Evolutionary conservation across 2,797 vertebrate species (phyloP), one percentile per base, ranked within the genome.

Genomic region (Acrocephalus scirpaceus): DNA sequence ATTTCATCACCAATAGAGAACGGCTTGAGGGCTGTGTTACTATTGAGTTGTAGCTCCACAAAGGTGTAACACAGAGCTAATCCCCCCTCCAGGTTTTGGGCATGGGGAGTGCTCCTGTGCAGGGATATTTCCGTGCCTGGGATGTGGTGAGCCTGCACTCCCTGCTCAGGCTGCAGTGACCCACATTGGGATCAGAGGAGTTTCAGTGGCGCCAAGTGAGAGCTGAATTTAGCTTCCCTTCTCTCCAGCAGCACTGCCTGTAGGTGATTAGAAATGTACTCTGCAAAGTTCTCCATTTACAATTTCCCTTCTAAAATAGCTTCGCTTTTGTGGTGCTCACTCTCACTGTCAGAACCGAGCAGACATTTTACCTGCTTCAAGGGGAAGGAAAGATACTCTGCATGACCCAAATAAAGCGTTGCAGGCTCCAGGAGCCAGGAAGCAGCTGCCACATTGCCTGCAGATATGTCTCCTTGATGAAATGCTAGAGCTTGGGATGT

Each of bases 391-490:
- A 60, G 73, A 71, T 29, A 34, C 71, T 53, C 9, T 42, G 80
- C 2, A 0, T 95, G 96, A 95, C 96, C 96, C 92, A 97, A 79
- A 96, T 96, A 95, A 69, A 95, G 34, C 2, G 0, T 45, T 53
- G 72, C 75, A 53, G 77, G 74, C 90, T 89, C 61, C 29, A n/a
- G 91, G 88, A 93, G 94, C 94, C 51, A 17, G 86, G 78, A 26
- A 90, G 87, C 93, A 95, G 92, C 93, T 95, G 94, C 91, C 90
- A 64, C 73, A 17, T 38, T 58, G 95, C 96, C 94, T 92, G 83
- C 79, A 88, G 96, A 38, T 29, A 82, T 2, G 54, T 86, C 80
- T 92, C 74, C 88, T 74, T 95, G 91, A 78, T 78, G 73, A 92
- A 94, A 95, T 77, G 78, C 83, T 91, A 36, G 76, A 83, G 76